phyloP scores from a whole-genome alignment of 2,797 vertebrate species.

The Nannoperca australis region DNA sequence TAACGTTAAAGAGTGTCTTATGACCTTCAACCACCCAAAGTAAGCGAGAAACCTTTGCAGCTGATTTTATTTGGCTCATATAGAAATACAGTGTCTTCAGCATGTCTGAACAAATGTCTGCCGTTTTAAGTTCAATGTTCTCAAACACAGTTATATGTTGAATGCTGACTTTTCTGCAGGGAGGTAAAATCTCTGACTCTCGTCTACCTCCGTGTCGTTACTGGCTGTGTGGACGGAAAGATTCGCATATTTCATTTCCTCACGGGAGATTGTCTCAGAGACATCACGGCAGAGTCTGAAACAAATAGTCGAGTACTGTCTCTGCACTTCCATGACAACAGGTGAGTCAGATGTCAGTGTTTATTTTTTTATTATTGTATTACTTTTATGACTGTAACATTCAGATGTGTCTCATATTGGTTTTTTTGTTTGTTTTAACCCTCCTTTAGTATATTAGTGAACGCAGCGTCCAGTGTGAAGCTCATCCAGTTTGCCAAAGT shows the following conservation, averaged over 20 bases:
- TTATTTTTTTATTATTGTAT: background rate
- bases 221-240: conserved; percentile 90
- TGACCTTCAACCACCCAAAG: conserved; percentile 89
- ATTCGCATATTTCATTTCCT: conserved; percentile 91
- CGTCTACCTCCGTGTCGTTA: conserved; percentile 90
- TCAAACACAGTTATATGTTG: background rate
- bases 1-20: conserved; percentile 81
- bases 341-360: conserved; percentile 69
- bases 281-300: conserved; percentile 81
- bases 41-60: conserved; percentile 65
- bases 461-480: conserved; percentile 80
- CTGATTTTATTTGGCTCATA: background rate
- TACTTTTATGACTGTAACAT: background rate
- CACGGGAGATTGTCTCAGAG: conserved; percentile 87
- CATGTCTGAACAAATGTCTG: background rate
- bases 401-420: background rate
- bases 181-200: conserved; percentile 88
- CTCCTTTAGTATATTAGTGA: conserved; percentile 87
- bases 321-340: conserved; percentile 83
- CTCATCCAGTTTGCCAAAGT: conserved; percentile 87
- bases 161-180: conserved; percentile 75
- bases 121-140: background rate
- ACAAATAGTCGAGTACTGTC: conserved; percentile 82
- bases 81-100: background rate
- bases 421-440: background rate